phyloP scores from a whole-genome alignment of 2,888 invertebrate species.

The Coenonympha glycerion region DNA sequence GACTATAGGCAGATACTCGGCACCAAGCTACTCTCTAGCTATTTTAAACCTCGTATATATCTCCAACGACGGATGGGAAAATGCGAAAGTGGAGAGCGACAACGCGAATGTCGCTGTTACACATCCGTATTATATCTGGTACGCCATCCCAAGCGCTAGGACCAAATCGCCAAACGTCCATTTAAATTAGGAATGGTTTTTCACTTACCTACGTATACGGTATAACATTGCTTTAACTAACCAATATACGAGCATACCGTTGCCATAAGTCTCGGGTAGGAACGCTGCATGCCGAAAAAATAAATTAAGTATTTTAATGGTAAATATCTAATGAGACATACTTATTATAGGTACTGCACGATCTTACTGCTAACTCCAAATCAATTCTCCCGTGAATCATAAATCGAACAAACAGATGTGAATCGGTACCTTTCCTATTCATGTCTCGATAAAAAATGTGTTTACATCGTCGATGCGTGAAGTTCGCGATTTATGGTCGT shows the following conservation, averaged over 20 bases:
- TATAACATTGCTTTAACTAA: background rate
- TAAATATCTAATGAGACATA: no score
- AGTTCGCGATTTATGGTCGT: constrained; percentile 30
- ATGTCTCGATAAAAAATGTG: constrained; percentile 40
- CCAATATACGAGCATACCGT: background rate
- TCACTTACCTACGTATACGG: background rate
- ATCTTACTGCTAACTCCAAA: background rate
- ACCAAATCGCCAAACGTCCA: constrained; percentile 15
- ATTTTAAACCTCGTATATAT: background rate
- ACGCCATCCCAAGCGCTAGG: background rate
- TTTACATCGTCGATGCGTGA: constrained; percentile 28
- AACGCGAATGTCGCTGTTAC: constrained; percentile 1
- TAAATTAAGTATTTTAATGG: no score
- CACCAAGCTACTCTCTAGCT: no score
- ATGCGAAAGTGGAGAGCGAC: no score
- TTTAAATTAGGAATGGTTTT: constrained; percentile 14
- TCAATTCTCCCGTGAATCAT: background rate
- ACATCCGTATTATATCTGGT: constrained; percentile 1
- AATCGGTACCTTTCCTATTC: constrained; percentile 22
- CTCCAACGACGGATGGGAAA: no score
- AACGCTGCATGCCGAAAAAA: background rate
- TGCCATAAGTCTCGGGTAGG: background rate
- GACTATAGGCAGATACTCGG: no score
- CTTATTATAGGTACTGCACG: no score
- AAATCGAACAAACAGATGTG: constrained; percentile 2